Percentiles rank a stretch among this genome's conserved stretches.
These are phyloP conservation scores for Onychostruthus taczanowskii DNA, from an alignment of 2,113 vertebrate genomes.

Conservation along the genomic window DNA sequence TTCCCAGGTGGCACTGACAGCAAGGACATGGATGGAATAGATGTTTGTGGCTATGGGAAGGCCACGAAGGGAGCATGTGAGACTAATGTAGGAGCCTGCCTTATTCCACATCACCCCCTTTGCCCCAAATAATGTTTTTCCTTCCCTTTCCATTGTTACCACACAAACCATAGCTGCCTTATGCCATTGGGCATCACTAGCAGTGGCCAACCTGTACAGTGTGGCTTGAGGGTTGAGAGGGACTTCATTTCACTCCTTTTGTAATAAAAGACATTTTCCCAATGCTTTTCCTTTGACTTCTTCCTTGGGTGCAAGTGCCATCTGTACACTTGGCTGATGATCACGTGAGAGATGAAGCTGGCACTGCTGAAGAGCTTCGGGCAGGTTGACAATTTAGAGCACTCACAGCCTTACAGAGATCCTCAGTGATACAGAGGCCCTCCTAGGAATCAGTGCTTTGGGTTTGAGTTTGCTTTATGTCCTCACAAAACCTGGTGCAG, in stretches of 20 bases:
- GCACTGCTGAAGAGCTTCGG: fast-evolving
- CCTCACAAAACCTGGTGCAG: background rate
- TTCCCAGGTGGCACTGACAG: background rate
- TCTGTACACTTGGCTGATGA: background rate
- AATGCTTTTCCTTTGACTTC: background rate
- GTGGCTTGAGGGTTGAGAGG: background rate
- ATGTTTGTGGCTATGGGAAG: background rate
- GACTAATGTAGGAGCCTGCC: background rate
- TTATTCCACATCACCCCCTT: background rate
- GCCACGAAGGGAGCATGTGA: background rate
- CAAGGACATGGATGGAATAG: fast-evolving
- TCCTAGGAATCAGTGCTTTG: background rate
- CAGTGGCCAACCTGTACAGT: background rate
- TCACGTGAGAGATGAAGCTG: background rate
- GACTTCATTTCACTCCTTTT: background rate
- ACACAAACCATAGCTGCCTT: background rate
- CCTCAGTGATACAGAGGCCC: background rate
- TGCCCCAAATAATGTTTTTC: background rate
- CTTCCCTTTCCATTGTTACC: background rate
- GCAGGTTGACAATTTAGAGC: background rate
- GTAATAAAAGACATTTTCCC: background rate
- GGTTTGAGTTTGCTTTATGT: background rate
- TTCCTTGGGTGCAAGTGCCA: fast-evolving
- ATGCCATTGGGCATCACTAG: background rate
- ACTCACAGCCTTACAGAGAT: background rate